Conservation (phyloP, 2,888 invertebrate genomes). For the Lasiommata megera region DNA sequence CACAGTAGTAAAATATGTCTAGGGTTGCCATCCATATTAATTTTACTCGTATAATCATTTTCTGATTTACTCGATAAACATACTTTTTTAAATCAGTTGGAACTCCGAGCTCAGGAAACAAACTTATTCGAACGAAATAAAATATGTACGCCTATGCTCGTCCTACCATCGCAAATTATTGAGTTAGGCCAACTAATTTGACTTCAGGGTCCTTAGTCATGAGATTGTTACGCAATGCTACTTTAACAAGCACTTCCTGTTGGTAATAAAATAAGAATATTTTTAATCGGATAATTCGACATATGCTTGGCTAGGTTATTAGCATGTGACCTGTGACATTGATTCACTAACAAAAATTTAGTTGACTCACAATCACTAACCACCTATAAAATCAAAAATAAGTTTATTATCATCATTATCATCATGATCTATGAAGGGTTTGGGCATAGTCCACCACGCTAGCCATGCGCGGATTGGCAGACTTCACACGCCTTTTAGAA, state of each 20-base stretch:
- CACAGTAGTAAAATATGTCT: background rate
- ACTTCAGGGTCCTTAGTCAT: background rate
- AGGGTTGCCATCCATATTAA: background rate
- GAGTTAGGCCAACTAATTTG: background rate
- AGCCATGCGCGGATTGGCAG: too few relatives aligned
- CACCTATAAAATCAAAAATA: too few relatives aligned
- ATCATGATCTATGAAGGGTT: too few relatives aligned
- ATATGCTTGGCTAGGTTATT: too few relatives aligned
- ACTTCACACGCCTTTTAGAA: too few relatives aligned
- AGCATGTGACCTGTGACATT: too few relatives aligned
- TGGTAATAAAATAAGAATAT: background rate
- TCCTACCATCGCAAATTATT: background rate
- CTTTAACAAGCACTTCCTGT: slow-evolving; percentile 2
- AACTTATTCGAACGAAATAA: background rate
- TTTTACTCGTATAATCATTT: background rate
- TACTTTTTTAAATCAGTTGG: too few relatives aligned
- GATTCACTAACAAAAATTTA: too few relatives aligned
- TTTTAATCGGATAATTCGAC: background rate
- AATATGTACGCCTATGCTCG: background rate
- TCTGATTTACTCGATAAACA: too few relatives aligned
- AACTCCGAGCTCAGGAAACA: background rate
- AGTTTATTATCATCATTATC: too few relatives aligned
- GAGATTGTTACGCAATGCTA: background rate
- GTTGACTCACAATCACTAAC: too few relatives aligned
- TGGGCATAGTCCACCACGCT: too few relatives aligned